Conservation (phyloP, 2,888 invertebrate species). For the Leucania comma region DNA sequence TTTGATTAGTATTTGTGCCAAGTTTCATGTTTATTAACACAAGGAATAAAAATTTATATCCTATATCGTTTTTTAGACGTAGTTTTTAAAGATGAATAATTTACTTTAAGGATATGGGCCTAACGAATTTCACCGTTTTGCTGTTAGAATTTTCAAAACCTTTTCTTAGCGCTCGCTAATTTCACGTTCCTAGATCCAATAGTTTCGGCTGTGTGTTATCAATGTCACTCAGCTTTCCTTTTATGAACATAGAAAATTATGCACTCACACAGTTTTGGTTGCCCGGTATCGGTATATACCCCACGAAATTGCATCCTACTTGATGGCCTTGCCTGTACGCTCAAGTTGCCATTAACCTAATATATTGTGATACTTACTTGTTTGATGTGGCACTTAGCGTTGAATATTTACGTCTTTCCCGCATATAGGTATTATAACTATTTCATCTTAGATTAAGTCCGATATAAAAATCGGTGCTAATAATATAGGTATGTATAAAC, state of each 20-base stretch:
- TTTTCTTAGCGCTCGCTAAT: background rate
- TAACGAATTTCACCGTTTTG: too few relatives aligned
- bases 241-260: too few relatives aligned
- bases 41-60: too few relatives aligned
- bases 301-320: background rate
- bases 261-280: background rate
- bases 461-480: background rate
- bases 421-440: constrained; percentile 6
- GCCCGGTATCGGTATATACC: background rate
- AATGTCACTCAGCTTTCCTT: too few relatives aligned
- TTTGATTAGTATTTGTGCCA: too few relatives aligned
- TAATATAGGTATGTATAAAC: background rate
- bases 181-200: too few relatives aligned
- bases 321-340: background rate
- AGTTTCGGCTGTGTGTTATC: too few relatives aligned
- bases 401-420: constrained; percentile 5
- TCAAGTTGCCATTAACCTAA: constrained; percentile 6
- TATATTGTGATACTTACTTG: constrained; percentile 15
- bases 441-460: background rate
- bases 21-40: too few relatives aligned
- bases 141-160: too few relatives aligned
- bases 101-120: too few relatives aligned
- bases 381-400: constrained; percentile 23
- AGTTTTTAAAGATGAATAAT: too few relatives aligned
- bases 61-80: too few relatives aligned